phyloP scores from a whole-genome alignment of 1,140 invertebrate species.

The Leptinotarsa undecemlineata region DNA sequence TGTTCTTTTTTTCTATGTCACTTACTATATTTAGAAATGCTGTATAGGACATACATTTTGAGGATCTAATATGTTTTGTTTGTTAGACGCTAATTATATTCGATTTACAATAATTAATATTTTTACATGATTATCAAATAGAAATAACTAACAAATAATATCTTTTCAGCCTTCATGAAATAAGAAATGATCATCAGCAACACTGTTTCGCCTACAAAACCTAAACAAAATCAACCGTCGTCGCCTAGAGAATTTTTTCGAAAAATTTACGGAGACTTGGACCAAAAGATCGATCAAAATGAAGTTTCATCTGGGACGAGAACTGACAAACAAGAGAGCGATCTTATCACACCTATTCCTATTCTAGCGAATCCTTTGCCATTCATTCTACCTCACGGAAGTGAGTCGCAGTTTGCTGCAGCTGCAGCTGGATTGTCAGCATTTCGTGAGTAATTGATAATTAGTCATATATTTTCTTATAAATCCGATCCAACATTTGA shows the following conservation, averaged over 20 bases:
- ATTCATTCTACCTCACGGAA: slow-evolving; percentile 51
- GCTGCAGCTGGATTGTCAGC: slow-evolving; percentile 64
- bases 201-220: slow-evolving; percentile 25
- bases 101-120: no score
- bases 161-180: neutral
- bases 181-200: slow-evolving; percentile 12
- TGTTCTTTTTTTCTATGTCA: no score
- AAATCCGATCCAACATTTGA: no score
- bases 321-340: slow-evolving; percentile 1
- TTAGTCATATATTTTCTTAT: no score
- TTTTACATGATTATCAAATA: no score
- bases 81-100: no score
- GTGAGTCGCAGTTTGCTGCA: slow-evolving; percentile 57
- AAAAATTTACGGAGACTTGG: slow-evolving; percentile 67
- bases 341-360: slow-evolving; percentile 48
- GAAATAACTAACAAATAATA: no score
- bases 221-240: slow-evolving; percentile 61
- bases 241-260: slow-evolving; percentile 70
- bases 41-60: no score
- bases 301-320: slow-evolving; percentile 22
- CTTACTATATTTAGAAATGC: no score
- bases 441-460: slow-evolving; percentile 61
- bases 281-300: slow-evolving; percentile 48
- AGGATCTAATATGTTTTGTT: no score
- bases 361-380: slow-evolving; percentile 49